A percentile compares a stretch with the other conserved stretches of the same genome.
phyloP scores from a whole-genome alignment of 2,888 invertebrate species.

The Agrypnus murinus region DNA sequence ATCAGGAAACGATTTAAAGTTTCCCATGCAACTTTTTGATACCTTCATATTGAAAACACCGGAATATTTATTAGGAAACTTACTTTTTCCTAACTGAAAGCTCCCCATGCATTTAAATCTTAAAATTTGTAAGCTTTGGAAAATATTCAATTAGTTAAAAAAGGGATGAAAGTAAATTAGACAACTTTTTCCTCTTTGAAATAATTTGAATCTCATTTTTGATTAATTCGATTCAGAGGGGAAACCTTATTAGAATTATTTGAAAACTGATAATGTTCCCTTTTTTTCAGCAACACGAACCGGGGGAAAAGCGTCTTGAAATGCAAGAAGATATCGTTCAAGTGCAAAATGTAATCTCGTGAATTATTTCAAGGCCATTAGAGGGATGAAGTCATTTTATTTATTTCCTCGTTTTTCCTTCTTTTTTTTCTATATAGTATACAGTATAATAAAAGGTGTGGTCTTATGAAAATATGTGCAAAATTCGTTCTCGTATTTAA shows the following conservation, averaged over 20 bases:
- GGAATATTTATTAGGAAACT: conserved; percentile 32
- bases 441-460: no score
- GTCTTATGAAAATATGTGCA: conserved; percentile 6
- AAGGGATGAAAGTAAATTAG: neutral
- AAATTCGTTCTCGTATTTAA: conserved; percentile 16
- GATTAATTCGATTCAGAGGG: neutral
- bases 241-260: neutral
- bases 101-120: conserved; percentile 27
- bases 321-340: conserved; percentile 1
- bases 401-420: no score
- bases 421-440: no score
- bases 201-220: neutral
- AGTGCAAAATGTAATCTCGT: no score
- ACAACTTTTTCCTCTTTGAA: neutral
- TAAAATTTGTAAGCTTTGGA: neutral
- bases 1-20: conserved; percentile 47
- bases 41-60: conserved; percentile 29
- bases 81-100: neutral
- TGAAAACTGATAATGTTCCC: neutral
- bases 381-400: neutral
- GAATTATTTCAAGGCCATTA: no score
- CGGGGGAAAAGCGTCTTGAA: neutral
- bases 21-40: conserved; percentile 22
- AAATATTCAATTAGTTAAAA: conserved; percentile 2
- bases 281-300: neutral